These are phyloP conservation scores for Amphiprion ocellaris DNA, from an alignment of 2,113 vertebrate genomes.

Conservation along the genomic window DNA sequence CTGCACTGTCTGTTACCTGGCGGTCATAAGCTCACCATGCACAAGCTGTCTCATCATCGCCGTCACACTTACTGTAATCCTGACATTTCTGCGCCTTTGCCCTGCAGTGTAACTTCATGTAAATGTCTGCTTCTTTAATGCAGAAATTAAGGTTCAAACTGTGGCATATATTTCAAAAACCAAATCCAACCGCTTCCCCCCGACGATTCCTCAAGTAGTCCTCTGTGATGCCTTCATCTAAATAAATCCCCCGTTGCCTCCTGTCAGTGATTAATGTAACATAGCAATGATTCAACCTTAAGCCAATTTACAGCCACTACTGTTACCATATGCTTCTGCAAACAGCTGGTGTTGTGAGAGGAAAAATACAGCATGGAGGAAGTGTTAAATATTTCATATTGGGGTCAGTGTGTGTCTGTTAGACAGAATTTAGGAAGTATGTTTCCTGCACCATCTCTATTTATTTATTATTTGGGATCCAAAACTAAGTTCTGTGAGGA, in stretches of 20 bases:
- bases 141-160: conserved; percentile 11
- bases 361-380: background rate
- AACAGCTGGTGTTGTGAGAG: background rate
- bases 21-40: conserved; percentile 71
- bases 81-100: conserved; percentile 28
- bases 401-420: too few species aligned
- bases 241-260: conserved; percentile 7
- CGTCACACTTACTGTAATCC: conserved; percentile 67
- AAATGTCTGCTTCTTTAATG: conserved; percentile 16
- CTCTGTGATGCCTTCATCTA: background rate
- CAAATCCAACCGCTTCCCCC: background rate
- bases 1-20: conserved; percentile 66
- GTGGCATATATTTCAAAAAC: conserved; percentile 25
- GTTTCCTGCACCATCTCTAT: too few species aligned
- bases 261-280: conserved; percentile 8
- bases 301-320: conserved; percentile 26
- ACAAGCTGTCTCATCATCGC: conserved; percentile 57
- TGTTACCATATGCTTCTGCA: conserved; percentile 3
- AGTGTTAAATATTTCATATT: conserved; percentile 25
- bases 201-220: background rate
- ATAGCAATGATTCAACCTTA: conserved; percentile 16
- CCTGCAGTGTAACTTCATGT: conserved; percentile 41
- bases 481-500: too few species aligned
- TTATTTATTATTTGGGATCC: too few species aligned
- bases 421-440: too few species aligned